Evolutionary conservation across 2,888 invertebrate genomes (phyloP).

Genomic region (Ophion ellenae): DNA sequence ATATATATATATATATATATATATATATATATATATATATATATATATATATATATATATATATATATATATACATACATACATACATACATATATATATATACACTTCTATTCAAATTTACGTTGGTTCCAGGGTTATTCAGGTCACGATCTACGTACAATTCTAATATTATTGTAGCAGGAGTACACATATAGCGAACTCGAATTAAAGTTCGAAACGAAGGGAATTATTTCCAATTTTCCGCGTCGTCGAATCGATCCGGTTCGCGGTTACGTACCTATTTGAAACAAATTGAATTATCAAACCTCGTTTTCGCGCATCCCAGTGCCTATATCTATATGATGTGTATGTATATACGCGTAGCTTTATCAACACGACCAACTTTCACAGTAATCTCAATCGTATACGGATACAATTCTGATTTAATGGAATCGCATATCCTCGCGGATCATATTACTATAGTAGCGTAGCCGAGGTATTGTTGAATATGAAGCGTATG

Average conservation of each 20-base stretch:
- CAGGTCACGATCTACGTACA: not conserved
- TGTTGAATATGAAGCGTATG: not conserved
- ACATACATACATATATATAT: too few relatives aligned
- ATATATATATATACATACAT: too few relatives aligned
- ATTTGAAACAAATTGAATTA: slow-evolving; percentile 46
- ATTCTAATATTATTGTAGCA: not conserved
- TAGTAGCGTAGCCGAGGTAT: not conserved
- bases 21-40: too few relatives aligned
- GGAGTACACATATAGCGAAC: slow-evolving; percentile 7
- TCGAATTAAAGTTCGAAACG: slow-evolving; percentile 43
- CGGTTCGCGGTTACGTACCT: slow-evolving; percentile 33
- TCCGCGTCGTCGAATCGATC: slow-evolving; percentile 26
- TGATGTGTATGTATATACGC: slow-evolving; percentile 7
- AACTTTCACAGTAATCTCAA: slow-evolving; percentile 27
- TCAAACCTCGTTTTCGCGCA: slow-evolving; percentile 10
- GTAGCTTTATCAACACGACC: not conserved
- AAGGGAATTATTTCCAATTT: slow-evolving; percentile 52
- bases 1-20: too few relatives aligned
- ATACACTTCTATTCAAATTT: too few relatives aligned
- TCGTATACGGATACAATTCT: slow-evolving; percentile 31
- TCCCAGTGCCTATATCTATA: not conserved
- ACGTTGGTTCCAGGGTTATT: too few relatives aligned
- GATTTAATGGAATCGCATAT: slow-evolving; percentile 42
- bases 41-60: too few relatives aligned
- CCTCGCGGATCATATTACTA: not conserved